phyloP scores from a whole-genome alignment of 2,113 vertebrate genomes.

The Opisthocomus hoazin region DNA sequence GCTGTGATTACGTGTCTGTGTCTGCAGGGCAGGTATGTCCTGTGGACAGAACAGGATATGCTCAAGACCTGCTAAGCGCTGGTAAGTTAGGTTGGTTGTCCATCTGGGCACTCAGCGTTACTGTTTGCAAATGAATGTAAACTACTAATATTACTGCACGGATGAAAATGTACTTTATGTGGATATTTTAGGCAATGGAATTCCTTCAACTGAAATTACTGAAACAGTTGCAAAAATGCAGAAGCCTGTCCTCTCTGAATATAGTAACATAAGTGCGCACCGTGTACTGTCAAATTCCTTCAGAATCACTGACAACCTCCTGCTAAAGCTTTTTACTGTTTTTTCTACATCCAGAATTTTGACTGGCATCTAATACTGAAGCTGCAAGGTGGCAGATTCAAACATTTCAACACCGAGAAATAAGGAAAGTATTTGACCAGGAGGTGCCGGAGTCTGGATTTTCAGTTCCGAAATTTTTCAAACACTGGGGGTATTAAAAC shows the following conservation, averaged over 20 bases:
- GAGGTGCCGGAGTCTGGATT: background rate
- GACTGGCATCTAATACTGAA: background rate
- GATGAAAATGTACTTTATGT: background rate
- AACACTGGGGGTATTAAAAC: background rate
- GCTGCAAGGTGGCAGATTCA: background rate
- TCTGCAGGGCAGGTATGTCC: too few species aligned
- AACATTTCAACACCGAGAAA: background rate
- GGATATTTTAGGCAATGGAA: background rate
- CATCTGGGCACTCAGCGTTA: background rate
- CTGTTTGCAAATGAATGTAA: background rate
- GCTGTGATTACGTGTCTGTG: background rate
- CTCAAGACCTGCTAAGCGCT: too few species aligned
- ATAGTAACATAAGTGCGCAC: rapidly evolving
- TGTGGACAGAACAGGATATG: background rate
- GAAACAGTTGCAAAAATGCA: background rate
- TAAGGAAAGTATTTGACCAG: background rate
- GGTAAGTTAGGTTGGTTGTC: background rate
- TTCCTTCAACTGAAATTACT: background rate
- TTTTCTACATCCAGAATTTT: background rate
- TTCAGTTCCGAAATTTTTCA: background rate
- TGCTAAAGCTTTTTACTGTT: background rate
- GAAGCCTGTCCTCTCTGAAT: background rate
- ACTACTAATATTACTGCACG: background rate
- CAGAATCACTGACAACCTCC: background rate
- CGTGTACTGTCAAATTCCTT: background rate